Conservation (phyloP, 2,888 invertebrate species). For the Melolontha melolontha region DNA sequence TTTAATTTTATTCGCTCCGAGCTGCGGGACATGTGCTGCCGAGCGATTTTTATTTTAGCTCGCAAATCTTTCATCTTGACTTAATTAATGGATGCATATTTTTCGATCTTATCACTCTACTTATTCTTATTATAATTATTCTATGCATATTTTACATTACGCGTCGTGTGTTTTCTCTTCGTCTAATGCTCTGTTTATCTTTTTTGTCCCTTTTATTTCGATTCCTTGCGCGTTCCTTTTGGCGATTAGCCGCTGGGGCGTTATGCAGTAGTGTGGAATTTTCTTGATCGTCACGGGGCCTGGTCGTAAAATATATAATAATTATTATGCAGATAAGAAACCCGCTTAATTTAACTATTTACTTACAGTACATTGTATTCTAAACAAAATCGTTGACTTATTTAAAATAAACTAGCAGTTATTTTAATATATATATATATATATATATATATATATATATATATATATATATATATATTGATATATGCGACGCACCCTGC, state of each 20-base stretch:
- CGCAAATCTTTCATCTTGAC: conserved; percentile 45
- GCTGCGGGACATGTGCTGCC: conserved; percentile 45
- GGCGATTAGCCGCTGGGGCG: conserved; percentile 14
- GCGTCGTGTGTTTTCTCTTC: conserved; percentile 6
- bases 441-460: too few species aligned
- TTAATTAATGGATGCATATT: conserved; percentile 45
- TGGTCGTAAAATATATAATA: conserved; percentile 19
- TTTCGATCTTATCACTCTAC: conserved; percentile 39
- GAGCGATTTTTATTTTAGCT: conserved; percentile 42
- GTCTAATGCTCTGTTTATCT: background rate
- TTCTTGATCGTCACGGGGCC: conserved; percentile 14
- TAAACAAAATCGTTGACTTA: too few species aligned
- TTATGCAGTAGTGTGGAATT: conserved; percentile 4
- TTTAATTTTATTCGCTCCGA: conserved; percentile 41
- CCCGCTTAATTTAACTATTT: too few species aligned
- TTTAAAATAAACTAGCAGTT: too few species aligned
- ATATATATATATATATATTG: too few species aligned
- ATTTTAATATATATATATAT: too few species aligned
- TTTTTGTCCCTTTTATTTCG: background rate
- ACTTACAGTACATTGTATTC: too few species aligned
- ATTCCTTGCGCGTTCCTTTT: conserved; percentile 15
- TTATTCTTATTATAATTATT: conserved; percentile 37
- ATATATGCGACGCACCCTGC: too few species aligned
- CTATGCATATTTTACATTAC: conserved; percentile 18
- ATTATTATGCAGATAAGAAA: conserved; percentile 14